A percentile compares a stretch with the other conserved stretches of the same genome.
These are phyloP conservation scores for Drosophila pegasa DNA, from an alignment of 2,888 invertebrate species.

Conservation along the genomic window DNA sequence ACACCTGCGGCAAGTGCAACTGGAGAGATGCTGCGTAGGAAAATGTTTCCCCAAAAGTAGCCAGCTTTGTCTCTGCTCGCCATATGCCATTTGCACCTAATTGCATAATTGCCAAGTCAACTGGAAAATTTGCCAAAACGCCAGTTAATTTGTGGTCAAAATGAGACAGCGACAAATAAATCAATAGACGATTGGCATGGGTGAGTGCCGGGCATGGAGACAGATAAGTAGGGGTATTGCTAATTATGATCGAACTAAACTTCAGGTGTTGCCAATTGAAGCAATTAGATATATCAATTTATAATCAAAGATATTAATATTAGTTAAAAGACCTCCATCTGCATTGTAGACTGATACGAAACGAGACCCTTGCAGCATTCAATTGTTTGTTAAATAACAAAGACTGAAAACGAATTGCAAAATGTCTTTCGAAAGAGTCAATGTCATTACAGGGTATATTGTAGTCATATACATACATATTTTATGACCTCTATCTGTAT, in stretches of 20 bases:
- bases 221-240: too few species aligned
- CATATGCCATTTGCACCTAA: slow-evolving; percentile 57
- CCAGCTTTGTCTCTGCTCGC: slow-evolving; percentile 19
- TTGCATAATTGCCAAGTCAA: slow-evolving; percentile 77
- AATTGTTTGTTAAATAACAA: too few species aligned
- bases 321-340: neutral
- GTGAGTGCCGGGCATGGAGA: neutral
- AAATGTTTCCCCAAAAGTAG: slow-evolving; percentile 16
- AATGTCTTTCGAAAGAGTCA: too few species aligned
- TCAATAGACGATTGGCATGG: slow-evolving; percentile 25
- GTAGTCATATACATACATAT: too few species aligned
- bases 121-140: slow-evolving; percentile 73
- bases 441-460: too few species aligned
- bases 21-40: neutral
- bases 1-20: slow-evolving; percentile 16
- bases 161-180: slow-evolving; percentile 35
- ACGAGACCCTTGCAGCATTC: neutral
- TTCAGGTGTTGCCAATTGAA: neutral
- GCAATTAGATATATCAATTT: slow-evolving; percentile 9
- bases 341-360: neutral
- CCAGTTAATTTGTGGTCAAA: slow-evolving; percentile 62
- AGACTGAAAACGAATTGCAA: too few species aligned
- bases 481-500: neutral
- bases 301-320: neutral
- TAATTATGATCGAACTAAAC: slow-evolving; percentile 11